Conservation (phyloP, 1,140 invertebrate genomes). For the Heliothis subflexa region DNA sequence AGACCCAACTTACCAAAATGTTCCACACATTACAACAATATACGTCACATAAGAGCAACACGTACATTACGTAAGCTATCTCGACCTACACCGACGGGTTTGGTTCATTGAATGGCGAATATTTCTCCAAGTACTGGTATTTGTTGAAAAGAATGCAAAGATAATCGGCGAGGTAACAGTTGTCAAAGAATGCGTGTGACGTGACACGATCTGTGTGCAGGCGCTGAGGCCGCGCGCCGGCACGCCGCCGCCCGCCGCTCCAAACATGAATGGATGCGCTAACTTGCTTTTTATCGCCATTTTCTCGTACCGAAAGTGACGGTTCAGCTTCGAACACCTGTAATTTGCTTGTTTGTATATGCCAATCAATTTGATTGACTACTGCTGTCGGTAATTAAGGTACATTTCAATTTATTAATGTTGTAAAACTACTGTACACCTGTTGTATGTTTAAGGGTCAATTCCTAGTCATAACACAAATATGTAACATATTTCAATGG, state of each 20-base stretch:
- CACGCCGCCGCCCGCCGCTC: conserved; percentile 49
- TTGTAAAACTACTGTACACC: not conserved
- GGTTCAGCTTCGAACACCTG: conserved; percentile 72
- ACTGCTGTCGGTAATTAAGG: conserved; percentile 28
- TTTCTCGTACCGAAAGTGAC: conserved; percentile 66
- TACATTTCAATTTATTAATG: not conserved
- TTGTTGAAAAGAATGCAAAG: conserved; percentile 29
- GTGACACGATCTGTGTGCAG: conserved; percentile 39
- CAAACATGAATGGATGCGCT: conserved; percentile 71
- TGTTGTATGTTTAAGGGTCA: not conserved
- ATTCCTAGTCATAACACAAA: no score
- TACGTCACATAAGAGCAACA: not conserved
- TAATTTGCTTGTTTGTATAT: conserved; percentile 69
- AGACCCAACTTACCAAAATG: not conserved
- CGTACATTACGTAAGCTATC: not conserved
- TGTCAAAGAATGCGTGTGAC: conserved; percentile 75
- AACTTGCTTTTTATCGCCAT: conserved; percentile 79
- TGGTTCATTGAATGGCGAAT: conserved; percentile 19
- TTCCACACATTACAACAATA: not conserved
- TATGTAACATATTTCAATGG: not conserved
- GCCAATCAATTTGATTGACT: conserved; percentile 64
- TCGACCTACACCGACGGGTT: conserved; percentile 7
- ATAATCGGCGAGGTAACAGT: conserved; percentile 61
- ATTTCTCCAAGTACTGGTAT: conserved; percentile 8
- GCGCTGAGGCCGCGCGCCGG: conserved; percentile 39